Percentiles rank a stretch among this genome's conserved stretches.
Evolutionary conservation across 2,113 vertebrate species (phyloP).

Genomic region (Condylura cristata): DNA sequence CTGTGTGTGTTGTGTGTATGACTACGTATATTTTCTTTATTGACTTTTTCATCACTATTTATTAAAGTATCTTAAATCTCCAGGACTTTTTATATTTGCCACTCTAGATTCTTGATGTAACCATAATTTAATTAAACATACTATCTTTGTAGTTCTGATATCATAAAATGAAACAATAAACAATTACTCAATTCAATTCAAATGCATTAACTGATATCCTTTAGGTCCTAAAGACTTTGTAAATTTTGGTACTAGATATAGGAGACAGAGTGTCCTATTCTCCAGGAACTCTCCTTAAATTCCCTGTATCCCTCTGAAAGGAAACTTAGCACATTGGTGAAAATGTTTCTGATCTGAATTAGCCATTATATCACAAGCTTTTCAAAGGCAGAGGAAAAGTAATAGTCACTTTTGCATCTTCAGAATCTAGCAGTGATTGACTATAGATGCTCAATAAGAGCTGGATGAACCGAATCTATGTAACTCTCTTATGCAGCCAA

Average conservation of each 20-base stretch:
- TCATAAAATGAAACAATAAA: conserved; percentile 2
- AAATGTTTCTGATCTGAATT: background rate
- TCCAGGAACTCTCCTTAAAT: background rate
- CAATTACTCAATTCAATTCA: conserved; percentile 10
- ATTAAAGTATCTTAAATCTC: background rate
- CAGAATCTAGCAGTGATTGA: background rate
- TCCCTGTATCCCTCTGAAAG: background rate
- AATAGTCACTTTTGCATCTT: background rate
- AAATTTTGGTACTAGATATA: background rate
- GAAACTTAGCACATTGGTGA: background rate
- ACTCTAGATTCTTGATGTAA: background rate
- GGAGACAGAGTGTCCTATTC: background rate
- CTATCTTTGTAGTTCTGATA: background rate
- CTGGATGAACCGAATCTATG: background rate
- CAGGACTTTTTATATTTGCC: background rate
- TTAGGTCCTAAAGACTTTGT: background rate
- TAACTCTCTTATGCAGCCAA: background rate
- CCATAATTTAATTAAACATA: background rate
- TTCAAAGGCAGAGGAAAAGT: background rate
- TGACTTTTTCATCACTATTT: background rate
- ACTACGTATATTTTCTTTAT: background rate
- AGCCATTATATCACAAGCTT: background rate
- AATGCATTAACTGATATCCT: background rate
- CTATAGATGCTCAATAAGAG: background rate
- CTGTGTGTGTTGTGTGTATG: too few species aligned